phyloP scores from a whole-genome alignment of 2,113 vertebrate species.

The Megalops atlanticus region DNA sequence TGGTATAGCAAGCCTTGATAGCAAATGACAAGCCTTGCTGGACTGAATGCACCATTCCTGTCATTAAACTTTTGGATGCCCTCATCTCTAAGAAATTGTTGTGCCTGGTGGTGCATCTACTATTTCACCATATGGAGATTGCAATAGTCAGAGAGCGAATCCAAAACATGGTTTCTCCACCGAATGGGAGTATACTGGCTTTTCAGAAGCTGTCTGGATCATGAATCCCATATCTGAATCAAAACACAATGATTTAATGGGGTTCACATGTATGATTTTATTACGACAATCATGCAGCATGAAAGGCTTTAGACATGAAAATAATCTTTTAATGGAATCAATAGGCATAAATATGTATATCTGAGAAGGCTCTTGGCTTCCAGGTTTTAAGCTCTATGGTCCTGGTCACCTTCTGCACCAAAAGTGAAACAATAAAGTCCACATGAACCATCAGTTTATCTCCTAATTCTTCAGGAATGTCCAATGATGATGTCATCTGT shows the following conservation, averaged over 20 bases:
- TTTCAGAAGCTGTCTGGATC: constrained; percentile 12
- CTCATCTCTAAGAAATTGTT: not conserved
- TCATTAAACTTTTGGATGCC: not conserved
- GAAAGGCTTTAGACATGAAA: not conserved
- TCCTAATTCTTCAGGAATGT: too few relatives aligned
- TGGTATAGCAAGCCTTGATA: too few relatives aligned
- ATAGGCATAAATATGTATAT: too few relatives aligned
- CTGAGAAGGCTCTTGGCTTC: too few relatives aligned
- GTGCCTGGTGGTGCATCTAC: not conserved
- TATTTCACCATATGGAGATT: not conserved
- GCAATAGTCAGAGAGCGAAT: constrained; percentile 5
- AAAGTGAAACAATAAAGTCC: too few relatives aligned
- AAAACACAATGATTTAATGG: not conserved
- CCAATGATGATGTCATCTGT: too few relatives aligned
- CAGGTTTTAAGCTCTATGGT: too few relatives aligned
- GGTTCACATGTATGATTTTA: not conserved
- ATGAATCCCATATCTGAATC: constrained; percentile 9
- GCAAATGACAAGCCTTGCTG: too few relatives aligned
- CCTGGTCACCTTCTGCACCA: too few relatives aligned
- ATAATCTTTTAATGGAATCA: too few relatives aligned
- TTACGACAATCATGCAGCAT: constrained; percentile 17
- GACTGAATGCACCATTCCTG: too few relatives aligned
- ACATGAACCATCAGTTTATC: too few relatives aligned
- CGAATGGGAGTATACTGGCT: constrained; percentile 2
- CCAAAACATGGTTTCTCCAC: constrained; percentile 21